A percentile compares a stretch with the other conserved stretches of the same genome.
Evolutionary conservation across 92 coral and sea anemone species (phyloP).

Genomic region (Zoanthus sansibaricus): DNA sequence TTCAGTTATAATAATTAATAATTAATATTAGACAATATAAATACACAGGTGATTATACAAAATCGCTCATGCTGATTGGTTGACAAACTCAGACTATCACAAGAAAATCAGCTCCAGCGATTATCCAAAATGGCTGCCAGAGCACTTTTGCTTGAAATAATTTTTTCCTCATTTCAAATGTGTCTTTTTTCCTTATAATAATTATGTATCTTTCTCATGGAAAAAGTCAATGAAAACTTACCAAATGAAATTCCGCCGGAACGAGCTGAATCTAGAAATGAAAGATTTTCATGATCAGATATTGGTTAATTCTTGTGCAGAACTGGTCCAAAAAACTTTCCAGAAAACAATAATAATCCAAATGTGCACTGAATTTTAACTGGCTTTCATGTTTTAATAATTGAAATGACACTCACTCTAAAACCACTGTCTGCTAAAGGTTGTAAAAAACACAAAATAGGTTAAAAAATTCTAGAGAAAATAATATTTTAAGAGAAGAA

Average conservation of each 20-base stretch:
- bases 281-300: conserved; percentile 27
- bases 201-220: conserved; percentile 1
- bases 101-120: conserved; percentile 34
- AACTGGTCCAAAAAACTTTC: conserved; percentile 19
- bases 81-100: conserved; percentile 34
- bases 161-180: conserved; percentile 33
- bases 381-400: conserved; percentile 20
- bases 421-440: conserved; percentile 23
- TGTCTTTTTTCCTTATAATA: conserved; percentile 7
- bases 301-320: conserved; percentile 21
- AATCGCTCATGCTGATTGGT: conserved; percentile 37
- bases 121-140: conserved; percentile 32
- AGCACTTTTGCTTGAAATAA: conserved; percentile 35
- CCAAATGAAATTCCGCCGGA: conserved; percentile 31
- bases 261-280: conserved; percentile 29
- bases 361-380: conserved; percentile 21
- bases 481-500: conserved; percentile 5
- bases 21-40: conserved; percentile 29
- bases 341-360: conserved; percentile 12
- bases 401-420: conserved; percentile 22
- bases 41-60: conserved; percentile 35
- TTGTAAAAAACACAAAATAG: conserved; percentile 19
- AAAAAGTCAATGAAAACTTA: conserved; percentile 10
- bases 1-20: conserved; percentile 32
- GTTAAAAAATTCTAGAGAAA: conserved; percentile 19